A percentile compares a stretch with the other conserved stretches of the same genome.
These are phyloP conservation scores for Danionella cerebrum DNA, from an alignment of 2,113 vertebrate species.

Conservation along the genomic window DNA sequence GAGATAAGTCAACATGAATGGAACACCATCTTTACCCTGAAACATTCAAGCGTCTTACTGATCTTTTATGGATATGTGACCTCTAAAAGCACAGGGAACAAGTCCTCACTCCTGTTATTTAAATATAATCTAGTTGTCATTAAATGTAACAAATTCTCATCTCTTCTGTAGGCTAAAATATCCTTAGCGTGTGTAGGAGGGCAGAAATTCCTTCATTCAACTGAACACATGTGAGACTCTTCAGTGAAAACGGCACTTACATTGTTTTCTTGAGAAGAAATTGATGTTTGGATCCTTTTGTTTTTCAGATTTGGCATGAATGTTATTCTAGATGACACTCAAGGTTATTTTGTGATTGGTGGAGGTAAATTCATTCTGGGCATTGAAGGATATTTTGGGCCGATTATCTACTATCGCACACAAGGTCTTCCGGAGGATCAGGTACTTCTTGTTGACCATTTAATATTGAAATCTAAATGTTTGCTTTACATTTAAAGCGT, in stretches of 20 bases:
- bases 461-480: neutral
- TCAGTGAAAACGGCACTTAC: neutral
- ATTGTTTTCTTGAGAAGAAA: neutral
- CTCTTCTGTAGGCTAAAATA: constrained; percentile 49
- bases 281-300: neutral
- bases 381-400: constrained; percentile 66
- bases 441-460: constrained; percentile 37
- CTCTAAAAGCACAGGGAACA: too few relatives aligned
- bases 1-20: too few relatives aligned
- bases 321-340: constrained; percentile 59
- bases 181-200: constrained; percentile 47
- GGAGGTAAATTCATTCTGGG: constrained; percentile 58
- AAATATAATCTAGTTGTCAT: too few relatives aligned
- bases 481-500: too few relatives aligned
- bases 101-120: too few relatives aligned
- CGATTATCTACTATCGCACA: constrained; percentile 58
- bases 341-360: constrained; percentile 66
- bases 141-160: neutral
- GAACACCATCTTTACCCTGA: too few relatives aligned
- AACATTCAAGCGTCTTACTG: too few relatives aligned
- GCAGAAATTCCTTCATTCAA: constrained; percentile 8
- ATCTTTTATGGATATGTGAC: too few relatives aligned
- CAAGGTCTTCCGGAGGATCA: constrained; percentile 23
- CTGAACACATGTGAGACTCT: constrained; percentile 48
- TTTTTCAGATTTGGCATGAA: constrained; percentile 45